A percentile compares a stretch with the other conserved stretches of the same genome.
Evolutionary conservation across 1,140 invertebrate genomes (phyloP).

Genomic region (Leptinotarsa texana): DNA sequence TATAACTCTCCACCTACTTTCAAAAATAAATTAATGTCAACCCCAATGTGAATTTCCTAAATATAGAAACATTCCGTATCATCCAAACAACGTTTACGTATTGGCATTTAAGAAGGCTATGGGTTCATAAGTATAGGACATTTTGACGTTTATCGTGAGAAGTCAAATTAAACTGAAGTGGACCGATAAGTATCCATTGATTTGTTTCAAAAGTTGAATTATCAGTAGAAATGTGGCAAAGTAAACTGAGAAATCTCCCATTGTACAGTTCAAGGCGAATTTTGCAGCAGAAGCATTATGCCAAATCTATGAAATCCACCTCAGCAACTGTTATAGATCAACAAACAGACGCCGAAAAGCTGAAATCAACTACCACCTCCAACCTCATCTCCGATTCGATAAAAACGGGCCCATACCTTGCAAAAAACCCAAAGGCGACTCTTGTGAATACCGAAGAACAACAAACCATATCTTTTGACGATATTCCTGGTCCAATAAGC

Average conservation of each 20-base stretch:
- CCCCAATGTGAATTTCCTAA: too few relatives aligned
- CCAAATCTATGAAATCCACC: background rate
- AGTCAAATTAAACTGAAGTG: constrained; percentile 1
- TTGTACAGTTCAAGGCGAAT: background rate
- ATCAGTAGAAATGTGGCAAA: constrained; percentile 3
- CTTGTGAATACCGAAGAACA: background rate
- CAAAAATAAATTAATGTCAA: too few relatives aligned
- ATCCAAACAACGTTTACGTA: background rate
- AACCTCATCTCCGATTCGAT: background rate
- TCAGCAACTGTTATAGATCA: background rate
- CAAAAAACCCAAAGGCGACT: background rate
- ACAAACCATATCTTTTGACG: constrained; percentile 57
- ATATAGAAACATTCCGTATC: background rate
- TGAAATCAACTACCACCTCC: background rate
- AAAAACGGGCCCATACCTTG: background rate
- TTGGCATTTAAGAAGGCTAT: background rate
- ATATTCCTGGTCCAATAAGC: constrained; percentile 64
- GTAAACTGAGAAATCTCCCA: background rate
- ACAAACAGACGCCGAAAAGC: background rate
- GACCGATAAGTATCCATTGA: background rate
- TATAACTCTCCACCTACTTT: too few relatives aligned
- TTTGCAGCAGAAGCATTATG: background rate
- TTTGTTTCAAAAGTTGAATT: background rate
- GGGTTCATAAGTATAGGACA: background rate
- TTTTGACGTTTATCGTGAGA: background rate